Base-by-base conservation (phyloP, 2,797 vertebrate genomes). In the Sus cebifrons region DNA sequence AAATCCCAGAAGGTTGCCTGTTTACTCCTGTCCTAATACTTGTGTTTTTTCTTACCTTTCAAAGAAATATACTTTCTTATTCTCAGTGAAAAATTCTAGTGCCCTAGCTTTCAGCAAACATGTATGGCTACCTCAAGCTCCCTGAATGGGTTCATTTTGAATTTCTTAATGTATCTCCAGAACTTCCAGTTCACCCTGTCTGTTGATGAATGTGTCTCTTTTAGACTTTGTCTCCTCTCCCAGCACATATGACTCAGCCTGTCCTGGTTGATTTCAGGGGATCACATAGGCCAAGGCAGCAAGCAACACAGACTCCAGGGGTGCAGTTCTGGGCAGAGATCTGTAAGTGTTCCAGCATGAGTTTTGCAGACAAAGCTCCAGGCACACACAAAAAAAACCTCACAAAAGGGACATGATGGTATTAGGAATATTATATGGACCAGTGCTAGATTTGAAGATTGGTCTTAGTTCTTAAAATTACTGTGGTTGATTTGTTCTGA, bases 71-170 rank as follows among this genome's bases (percentile, higher is more conserved):
- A 13, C 17, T 67, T 94, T 77, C 27, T 89, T 62, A 82, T 74
- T 65, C 65, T 67, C 52, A 73, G 5, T 82, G 49, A 87, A 96
- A 89, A 86, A 71, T 75, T 67, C 49, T 58, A 74, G 40, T n/a
- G 40, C 20, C 17, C 15, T 64, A 71, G 7, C 32, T 83, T 87
- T 94, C 23, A 79, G 70, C 29, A 83, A 92, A n/a, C 20, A 56
- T 23, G 10, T 13, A 25, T 32, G 54, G 56, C 44, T 36, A 67
- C 5, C 58, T 56, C 54, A 71, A 90, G 58, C 21, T 75, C n/a
- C 12, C 25, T 77, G 49, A 67, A 4, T 21, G 32, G 14, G 13
- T 88, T 95, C 18, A 52, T 91, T 87, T 60, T 78, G 25, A 27
- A 77, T 88, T 79, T 88, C 52, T 85, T 40, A 73, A 29, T 78